These are phyloP conservation scores for Lateolabrax maculatus DNA, from an alignment of 2,797 vertebrate species.

Conservation along the genomic window DNA sequence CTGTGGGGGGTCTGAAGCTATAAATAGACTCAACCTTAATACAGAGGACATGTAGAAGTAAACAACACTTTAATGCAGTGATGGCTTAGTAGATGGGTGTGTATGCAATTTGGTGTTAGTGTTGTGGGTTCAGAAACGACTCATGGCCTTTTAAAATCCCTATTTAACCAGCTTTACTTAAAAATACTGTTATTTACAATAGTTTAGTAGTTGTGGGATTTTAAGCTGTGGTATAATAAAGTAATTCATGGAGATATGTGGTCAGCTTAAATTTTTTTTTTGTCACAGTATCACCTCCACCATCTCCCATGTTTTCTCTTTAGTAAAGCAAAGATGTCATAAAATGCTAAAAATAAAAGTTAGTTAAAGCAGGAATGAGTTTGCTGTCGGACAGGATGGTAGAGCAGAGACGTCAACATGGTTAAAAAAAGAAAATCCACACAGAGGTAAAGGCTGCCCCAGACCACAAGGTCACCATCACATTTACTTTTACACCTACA, in stretches of 20 bases:
- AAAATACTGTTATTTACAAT: not conserved
- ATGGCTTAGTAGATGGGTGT: not conserved
- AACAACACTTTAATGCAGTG: conserved; percentile 35
- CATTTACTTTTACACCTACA: not conserved
- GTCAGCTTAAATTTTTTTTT: conserved; percentile 9
- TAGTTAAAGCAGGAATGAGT: not conserved
- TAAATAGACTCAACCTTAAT: conserved; percentile 47
- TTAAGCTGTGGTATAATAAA: not conserved
- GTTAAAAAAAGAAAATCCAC: conserved; percentile 57
- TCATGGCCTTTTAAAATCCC: not conserved
- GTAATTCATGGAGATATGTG: not conserved
- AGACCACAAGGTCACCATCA: not conserved
- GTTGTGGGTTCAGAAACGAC: conserved; percentile 12
- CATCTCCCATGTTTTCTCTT: not conserved
- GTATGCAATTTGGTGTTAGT: conserved; percentile 7
- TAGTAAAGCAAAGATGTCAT: not conserved
- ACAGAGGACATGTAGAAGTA: conserved; percentile 11
- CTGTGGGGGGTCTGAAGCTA: conserved; percentile 1
- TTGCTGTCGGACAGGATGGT: conserved; percentile 35
- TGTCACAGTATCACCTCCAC: not conserved
- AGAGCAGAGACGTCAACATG: conserved; percentile 58
- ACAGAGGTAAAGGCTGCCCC: conserved; percentile 63
- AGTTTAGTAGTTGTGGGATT: conserved; percentile 2
- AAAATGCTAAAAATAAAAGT: not conserved
- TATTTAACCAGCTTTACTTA: not conserved